These are phyloP conservation scores for Globodera rostochiensis DNA, from an alignment of 1,140 invertebrate genomes.

Conservation along the genomic window DNA sequence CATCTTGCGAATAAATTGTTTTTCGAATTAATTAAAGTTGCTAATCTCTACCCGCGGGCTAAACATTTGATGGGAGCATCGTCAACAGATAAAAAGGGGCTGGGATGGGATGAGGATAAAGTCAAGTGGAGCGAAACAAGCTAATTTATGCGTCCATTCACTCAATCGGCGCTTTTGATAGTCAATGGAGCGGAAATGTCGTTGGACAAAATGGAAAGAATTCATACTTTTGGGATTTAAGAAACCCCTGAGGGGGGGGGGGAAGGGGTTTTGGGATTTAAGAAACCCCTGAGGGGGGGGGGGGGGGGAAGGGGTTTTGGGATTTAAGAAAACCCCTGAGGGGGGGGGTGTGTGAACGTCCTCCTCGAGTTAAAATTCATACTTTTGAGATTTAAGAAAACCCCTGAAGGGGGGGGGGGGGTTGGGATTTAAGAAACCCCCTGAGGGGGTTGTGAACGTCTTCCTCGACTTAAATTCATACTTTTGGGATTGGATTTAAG, in stretches of 20 bases:
- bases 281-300: too few relatives aligned
- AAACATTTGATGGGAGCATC: neutral
- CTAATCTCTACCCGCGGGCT: neutral
- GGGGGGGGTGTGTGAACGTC: too few relatives aligned
- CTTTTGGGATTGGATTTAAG: neutral
- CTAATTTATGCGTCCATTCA: neutral
- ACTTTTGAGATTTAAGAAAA: too few relatives aligned
- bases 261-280: too few relatives aligned
- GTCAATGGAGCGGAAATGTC: neutral
- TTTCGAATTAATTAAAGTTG: neutral
- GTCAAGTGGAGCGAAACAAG: slow-evolving; percentile 1
- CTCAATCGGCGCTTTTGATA: neutral
- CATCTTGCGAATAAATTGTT: neutral
- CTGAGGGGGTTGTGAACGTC: too few relatives aligned
- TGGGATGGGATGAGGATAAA: neutral
- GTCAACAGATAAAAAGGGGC: neutral
- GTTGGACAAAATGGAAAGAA: neutral
- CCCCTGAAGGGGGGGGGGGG: too few relatives aligned
- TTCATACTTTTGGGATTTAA: neutral
- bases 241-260: too few relatives aligned
- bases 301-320: too few relatives aligned
- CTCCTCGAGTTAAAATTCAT: too few relatives aligned
- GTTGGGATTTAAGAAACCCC: too few relatives aligned
- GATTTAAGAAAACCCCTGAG: too few relatives aligned
- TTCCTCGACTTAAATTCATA: too few relatives aligned